phyloP scores from a whole-genome alignment of 2,888 invertebrate species.

The Lydus trimaculatus region DNA sequence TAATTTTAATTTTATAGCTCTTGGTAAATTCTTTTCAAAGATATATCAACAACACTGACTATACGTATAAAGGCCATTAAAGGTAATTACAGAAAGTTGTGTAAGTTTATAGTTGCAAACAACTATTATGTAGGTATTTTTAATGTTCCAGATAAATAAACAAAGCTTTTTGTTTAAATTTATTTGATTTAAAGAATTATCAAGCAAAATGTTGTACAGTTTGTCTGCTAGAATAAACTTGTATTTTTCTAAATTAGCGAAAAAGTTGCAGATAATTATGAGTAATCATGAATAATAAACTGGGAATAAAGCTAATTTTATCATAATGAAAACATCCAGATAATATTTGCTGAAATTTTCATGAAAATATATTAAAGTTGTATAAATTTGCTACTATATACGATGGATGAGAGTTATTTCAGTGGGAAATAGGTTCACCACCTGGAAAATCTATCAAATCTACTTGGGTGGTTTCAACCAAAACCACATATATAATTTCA shows the following conservation, averaged over 20 bases:
- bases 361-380: neutral
- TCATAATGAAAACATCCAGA: neutral
- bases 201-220: no score
- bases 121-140: neutral
- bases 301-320: neutral
- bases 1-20: constrained; percentile 1
- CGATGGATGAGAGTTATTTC: neutral
- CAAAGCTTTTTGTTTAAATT: neutral
- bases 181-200: no score
- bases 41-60: constrained; percentile 1
- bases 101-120: neutral
- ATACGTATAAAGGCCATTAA: neutral
- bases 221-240: neutral
- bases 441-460: constrained; percentile 7
- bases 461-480: neutral
- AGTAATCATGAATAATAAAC: neutral
- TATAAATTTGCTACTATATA: neutral
- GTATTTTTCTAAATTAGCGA: neutral
- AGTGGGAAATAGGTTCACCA: neutral
- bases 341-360: neutral
- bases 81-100: constrained; percentile 1
- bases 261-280: neutral
- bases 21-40: neutral
- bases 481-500: neutral
- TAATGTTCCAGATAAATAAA: neutral